phyloP scores from a whole-genome alignment of 2,797 vertebrate genomes.

The Anableps anableps region DNA sequence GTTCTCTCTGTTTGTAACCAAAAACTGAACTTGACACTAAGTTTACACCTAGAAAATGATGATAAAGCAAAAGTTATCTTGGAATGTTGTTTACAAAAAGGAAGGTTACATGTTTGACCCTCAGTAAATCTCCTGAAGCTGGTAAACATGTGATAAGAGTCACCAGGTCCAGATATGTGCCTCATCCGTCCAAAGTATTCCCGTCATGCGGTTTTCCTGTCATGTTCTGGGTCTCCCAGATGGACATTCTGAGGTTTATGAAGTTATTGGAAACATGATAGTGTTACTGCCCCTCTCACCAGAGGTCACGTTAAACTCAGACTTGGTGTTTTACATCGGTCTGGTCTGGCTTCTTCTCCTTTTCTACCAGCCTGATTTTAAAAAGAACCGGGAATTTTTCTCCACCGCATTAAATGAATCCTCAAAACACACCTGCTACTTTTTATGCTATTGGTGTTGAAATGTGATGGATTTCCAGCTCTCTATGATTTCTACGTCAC shows the following conservation, averaged over 20 bases:
- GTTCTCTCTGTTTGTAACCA: neutral
- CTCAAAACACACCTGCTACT: neutral
- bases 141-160: neutral
- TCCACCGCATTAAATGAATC: no score
- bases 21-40: neutral
- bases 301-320: neutral
- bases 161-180: neutral
- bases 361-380: neutral
- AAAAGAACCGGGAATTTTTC: neutral
- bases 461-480: neutral
- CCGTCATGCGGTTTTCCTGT: neutral
- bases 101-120: neutral
- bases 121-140: neutral
- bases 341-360: neutral
- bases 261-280: neutral
- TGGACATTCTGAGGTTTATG: neutral
- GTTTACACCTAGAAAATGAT: neutral
- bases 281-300: neutral
- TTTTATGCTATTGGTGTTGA: neutral
- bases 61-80: neutral
- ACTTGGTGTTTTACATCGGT: neutral
- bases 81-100: neutral
- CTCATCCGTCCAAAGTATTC: neutral
- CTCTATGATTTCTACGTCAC: neutral
- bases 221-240: neutral